Base-by-base conservation (phyloP, 2,797 vertebrate genomes). In the Gastrophryne carolinensis region DNA sequence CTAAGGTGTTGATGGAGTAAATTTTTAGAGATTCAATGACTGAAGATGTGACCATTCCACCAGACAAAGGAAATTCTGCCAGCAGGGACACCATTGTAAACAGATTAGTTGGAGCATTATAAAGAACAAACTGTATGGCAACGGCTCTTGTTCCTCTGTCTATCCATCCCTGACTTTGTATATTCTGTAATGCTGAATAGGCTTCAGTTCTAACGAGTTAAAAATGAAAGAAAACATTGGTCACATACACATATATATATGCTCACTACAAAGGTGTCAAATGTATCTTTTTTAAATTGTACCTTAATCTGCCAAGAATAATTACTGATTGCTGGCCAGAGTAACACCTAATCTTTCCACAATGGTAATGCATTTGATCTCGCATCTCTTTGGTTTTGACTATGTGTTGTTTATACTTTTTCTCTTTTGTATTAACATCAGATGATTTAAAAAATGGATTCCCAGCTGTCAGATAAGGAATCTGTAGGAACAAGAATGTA, bases 81-180 rank as follows among this genome's bases (percentile, higher is more conserved):
- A 81, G 63, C 75, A 95, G 57, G 5, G 79, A 85, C 70, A 93
- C 87, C 0, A 85, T 82, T 2, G 86, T 87, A 81, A 95, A 90
- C 71, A 94, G 80, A 76, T 73, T 86, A 0, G 84, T 75, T 0
- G 87, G 78, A 2, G 89, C 85, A 73, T 85, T 90, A 76, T 89
- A 93, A 53, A 94, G 82, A 29, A 84, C 82, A 72, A 94, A 91
- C 61, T 87, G 88, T 72, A 89, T 66, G 32, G 80, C 81, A 61
- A 90, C 5, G 1, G 84, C 81, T 72, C 69, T 68, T 3, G 86
- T 89, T 39, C 21, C 62, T 60, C 3, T 2, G 44, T 69, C 56
- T 10, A 88, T 60, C 92, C 93, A 93, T 7, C 64, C 30, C 1
- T 15, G 4, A 2, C 75, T 82, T 29, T 13, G 72, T 79, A 93